Base-by-base conservation (phyloP, 2,113 vertebrate genomes). In the Microcebus jonahi region DNA sequence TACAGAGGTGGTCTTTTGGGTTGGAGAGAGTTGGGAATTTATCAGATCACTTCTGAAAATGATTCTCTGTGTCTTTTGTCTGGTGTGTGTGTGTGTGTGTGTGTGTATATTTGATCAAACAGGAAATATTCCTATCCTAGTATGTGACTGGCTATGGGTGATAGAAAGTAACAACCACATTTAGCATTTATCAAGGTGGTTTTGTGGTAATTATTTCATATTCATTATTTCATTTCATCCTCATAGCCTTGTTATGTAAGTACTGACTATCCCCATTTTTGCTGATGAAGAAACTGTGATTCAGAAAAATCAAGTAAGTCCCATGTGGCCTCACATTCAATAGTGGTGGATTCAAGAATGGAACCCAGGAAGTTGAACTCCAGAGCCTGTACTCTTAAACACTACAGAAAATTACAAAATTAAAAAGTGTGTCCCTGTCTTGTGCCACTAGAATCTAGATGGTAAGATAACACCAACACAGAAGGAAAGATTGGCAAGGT, bases 241-340 rank as follows among this genome's bases (percentile, higher is more conserved):
- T 63, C 21, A 14, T 82, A 94, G 45, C 15, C 50, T 92, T 88
- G 10, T 88, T 79, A 57, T 34, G 0, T 34, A 45, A 5, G 21
- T 57, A 42, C 18, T 42, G 3, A 45, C 7, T 50, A 20, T 34
- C 13, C 23, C 9, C 45, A 18, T 53, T 89, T 79, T 88, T 70
- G 11, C 36, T 94, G 59, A 48, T 90, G 14, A 85, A 90, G 48
- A n/a, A 77, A 55, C 36, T 27, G 39, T 45, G 67, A 76, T 71
- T 91, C 27, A 23, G 50, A 94, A n/a, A 90, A 92, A 71, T 92
- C 48, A 77, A 91, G 34, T 29, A 87, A 83, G 42, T 48, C 13
- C 25, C 11, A 11, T 77, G 2, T 82, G 45, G 21, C 27, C n/a
- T 88, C 31, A 73, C 12, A 10, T 21, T 70, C 55, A 36, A 1